A percentile compares a stretch with the other conserved stretches of the same genome.
These are phyloP conservation scores for Corythucha ciliata DNA, from an alignment of 2,888 invertebrate genomes.

Conservation along the genomic window DNA sequence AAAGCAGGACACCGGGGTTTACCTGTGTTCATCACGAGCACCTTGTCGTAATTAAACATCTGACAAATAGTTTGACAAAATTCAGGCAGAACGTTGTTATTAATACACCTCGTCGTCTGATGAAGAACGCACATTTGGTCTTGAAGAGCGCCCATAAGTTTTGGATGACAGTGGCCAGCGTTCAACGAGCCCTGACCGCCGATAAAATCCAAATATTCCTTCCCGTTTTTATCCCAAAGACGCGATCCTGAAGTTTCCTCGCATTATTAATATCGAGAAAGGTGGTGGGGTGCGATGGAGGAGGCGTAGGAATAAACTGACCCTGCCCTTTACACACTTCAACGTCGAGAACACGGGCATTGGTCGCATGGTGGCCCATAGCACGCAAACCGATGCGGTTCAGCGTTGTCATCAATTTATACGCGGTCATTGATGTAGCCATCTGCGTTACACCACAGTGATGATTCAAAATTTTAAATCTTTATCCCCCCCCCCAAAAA, in stretches of 20 bases:
- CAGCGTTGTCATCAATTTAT: no score
- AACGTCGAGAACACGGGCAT: slow-evolving; percentile 23
- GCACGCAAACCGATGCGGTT: no score
- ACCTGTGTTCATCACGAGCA: slow-evolving; percentile 84
- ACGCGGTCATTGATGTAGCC: no score
- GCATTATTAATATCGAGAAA: background rate
- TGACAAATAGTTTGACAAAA: slow-evolving; percentile 78
- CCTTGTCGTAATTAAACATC: slow-evolving; percentile 77
- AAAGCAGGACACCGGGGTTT: background rate
- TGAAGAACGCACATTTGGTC: slow-evolving; percentile 41
- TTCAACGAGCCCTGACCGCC: slow-evolving; percentile 93
- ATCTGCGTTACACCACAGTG: no score
- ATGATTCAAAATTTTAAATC: no score
- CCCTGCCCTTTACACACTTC: slow-evolving; percentile 30
- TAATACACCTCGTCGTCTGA: slow-evolving; percentile 72
- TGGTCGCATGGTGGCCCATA: slow-evolving; percentile 28
- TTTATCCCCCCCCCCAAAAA: no score
- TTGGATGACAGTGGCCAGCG: slow-evolving; percentile 90
- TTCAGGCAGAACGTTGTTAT: slow-evolving; percentile 75
- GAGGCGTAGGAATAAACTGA: slow-evolving; percentile 3
- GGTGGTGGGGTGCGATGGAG: background rate
- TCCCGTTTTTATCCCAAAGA: slow-evolving; percentile 92
- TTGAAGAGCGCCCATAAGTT: slow-evolving; percentile 63
- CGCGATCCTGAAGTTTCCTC: slow-evolving; percentile 69
- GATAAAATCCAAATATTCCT: slow-evolving; percentile 82